Conservation (phyloP, 2,888 invertebrate genomes). For the Chesias legatella region DNA sequence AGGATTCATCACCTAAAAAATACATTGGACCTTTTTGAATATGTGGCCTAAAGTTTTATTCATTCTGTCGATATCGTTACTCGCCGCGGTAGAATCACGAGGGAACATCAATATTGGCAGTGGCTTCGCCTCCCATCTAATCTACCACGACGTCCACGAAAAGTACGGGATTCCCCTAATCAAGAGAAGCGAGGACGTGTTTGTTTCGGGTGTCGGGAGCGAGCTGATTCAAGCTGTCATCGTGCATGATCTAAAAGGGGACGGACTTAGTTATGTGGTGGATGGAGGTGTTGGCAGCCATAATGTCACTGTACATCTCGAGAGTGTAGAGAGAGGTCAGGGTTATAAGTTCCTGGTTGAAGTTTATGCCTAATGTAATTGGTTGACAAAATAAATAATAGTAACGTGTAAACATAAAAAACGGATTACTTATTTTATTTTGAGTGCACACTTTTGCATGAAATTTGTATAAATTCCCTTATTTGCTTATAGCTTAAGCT, state of each 20-base stretch:
- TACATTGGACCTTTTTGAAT: too few relatives aligned
- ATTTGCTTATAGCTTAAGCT: too few relatives aligned
- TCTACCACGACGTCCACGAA: constrained; percentile 32
- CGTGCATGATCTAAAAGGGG: constrained; percentile 35
- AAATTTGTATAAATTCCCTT: too few relatives aligned
- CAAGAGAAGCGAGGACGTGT: constrained; percentile 28
- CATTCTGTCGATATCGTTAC: too few relatives aligned
- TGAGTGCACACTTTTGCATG: too few relatives aligned
- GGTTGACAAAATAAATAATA: too few relatives aligned
- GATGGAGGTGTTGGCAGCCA: constrained; percentile 35
- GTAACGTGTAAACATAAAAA: too few relatives aligned
- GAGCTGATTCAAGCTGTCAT: constrained; percentile 30
- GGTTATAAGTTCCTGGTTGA: constrained; percentile 40
- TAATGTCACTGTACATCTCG: constrained; percentile 34
- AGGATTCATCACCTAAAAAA: too few relatives aligned
- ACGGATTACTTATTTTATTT: too few relatives aligned
- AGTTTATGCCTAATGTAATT: constrained; percentile 31
- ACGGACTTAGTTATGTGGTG: constrained; percentile 32
- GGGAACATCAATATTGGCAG: neutral
- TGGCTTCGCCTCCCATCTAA: constrained; percentile 21
- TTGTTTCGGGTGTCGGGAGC: constrained; percentile 12
- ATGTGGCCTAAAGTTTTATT: too few relatives aligned
- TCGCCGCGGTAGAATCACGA: neutral
- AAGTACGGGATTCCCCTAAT: constrained; percentile 28
- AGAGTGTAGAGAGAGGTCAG: constrained; percentile 25